These are phyloP conservation scores for Suillia variegata DNA, from an alignment of 2,888 invertebrate species.

Conservation along the genomic window DNA sequence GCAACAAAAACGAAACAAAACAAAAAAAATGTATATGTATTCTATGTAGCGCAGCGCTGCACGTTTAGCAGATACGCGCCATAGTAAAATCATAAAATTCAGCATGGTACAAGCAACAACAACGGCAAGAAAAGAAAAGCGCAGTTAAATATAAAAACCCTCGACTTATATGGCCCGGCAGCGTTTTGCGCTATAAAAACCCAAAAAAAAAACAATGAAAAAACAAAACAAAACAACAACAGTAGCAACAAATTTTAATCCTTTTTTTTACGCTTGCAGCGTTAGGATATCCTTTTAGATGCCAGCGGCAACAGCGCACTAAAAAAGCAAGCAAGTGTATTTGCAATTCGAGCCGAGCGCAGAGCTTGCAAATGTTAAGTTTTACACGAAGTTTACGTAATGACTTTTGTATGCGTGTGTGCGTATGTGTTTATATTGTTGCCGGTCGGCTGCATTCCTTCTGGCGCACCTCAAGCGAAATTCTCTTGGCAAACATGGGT, in stretches of 20 bases:
- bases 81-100: neutral
- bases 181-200: neutral
- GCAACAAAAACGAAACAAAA: neutral
- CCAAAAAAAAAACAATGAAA: too few relatives aligned
- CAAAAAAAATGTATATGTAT: neutral
- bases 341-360: too few relatives aligned
- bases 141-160: too few relatives aligned
- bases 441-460: neutral
- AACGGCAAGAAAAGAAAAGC: too few relatives aligned
- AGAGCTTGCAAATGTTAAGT: too few relatives aligned
- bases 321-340: too few relatives aligned
- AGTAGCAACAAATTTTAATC: slow-evolving; percentile 1
- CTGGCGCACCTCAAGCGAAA: neutral
- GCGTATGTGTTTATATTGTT: neutral
- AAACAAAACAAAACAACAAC: too few relatives aligned
- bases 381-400: too few relatives aligned
- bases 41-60: neutral
- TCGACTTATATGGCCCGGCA: neutral
- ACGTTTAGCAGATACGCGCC: neutral
- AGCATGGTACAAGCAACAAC: too few relatives aligned
- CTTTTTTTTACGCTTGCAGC: neutral
- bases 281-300: too few relatives aligned
- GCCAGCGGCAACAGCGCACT: too few relatives aligned
- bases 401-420: neutral
- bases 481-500: neutral